Percentiles rank a stretch among this genome's conserved stretches.
phyloP scores from a whole-genome alignment of 2,888 invertebrate species.

The Thyatira batis region DNA sequence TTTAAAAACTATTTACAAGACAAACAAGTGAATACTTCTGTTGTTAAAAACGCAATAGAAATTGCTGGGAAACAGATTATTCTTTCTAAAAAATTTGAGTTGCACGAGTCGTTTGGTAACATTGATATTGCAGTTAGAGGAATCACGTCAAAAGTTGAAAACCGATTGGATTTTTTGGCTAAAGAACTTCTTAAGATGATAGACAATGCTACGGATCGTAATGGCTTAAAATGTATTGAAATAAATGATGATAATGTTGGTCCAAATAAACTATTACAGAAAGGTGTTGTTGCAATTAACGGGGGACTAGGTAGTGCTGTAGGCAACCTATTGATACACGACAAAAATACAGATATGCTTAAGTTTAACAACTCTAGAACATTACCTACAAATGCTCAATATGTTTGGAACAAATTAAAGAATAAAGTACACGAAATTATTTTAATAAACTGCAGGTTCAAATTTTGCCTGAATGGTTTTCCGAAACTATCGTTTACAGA shows the following conservation, averaged over 20 bases:
- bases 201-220: slow-evolving; percentile 1
- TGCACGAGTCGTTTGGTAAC: slow-evolving; percentile 42
- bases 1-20: slow-evolving; percentile 23
- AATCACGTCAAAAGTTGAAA: slow-evolving; percentile 17
- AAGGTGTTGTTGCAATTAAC: slow-evolving; percentile 30
- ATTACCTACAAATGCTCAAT: slow-evolving; percentile 27
- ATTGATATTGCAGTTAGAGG: slow-evolving; percentile 30
- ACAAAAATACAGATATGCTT: slow-evolving; percentile 26
- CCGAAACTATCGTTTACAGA: not conserved
- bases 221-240: slow-evolving; percentile 22
- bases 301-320: slow-evolving; percentile 42
- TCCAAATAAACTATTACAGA: slow-evolving; percentile 24
- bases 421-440: not conserved
- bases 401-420: slow-evolving; percentile 13
- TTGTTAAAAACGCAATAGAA: slow-evolving; percentile 28
- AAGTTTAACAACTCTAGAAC: slow-evolving; percentile 27
- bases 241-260: slow-evolving; percentile 26
- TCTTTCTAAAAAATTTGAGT: slow-evolving; percentile 23
- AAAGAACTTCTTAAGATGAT: slow-evolving; percentile 11
- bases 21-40: slow-evolving; percentile 18
- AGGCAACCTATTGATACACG: slow-evolving; percentile 36
- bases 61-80: slow-evolving; percentile 24
- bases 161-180: slow-evolving; percentile 22
- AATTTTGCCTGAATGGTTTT: not conserved
- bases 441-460: not conserved